phyloP scores from a whole-genome alignment of 92 coral and sea anemone species.

The Virgularia gustaviana region DNA sequence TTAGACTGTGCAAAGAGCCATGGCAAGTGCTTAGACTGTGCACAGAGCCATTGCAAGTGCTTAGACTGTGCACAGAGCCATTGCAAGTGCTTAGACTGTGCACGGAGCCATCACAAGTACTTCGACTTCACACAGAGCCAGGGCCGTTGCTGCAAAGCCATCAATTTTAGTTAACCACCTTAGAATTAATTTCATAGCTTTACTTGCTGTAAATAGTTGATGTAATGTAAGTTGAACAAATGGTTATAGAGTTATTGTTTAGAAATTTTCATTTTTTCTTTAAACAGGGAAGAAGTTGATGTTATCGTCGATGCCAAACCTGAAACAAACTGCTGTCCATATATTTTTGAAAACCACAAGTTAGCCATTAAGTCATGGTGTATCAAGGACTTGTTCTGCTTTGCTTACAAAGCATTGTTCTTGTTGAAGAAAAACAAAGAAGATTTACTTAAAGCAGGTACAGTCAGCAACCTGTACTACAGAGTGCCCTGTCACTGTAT shows the following conservation, averaged over 20 bases:
- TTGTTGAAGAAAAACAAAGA: slow-evolving; percentile 30
- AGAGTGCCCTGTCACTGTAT: not conserved
- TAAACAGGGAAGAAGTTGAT: slow-evolving; percentile 86
- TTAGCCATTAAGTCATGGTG: slow-evolving; percentile 79
- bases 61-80: too few species aligned
- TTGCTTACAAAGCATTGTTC: slow-evolving; percentile 60
- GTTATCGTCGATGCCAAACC: slow-evolving; percentile 58
- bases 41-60: too few species aligned
- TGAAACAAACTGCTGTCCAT: slow-evolving; percentile 1
- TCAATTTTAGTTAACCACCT: too few species aligned
- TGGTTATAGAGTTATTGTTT: not conserved
- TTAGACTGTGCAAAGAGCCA: too few species aligned
- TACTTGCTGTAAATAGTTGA: too few species aligned
- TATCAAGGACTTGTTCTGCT: slow-evolving; percentile 63
- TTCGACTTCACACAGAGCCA: too few species aligned
- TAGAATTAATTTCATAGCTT: too few species aligned
- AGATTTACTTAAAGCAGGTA: slow-evolving; percentile 29
- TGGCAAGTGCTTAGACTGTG: too few species aligned
- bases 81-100: too few species aligned
- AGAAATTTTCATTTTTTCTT: not conserved
- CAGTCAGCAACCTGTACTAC: not conserved
- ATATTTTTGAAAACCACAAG: slow-evolving; percentile 43
- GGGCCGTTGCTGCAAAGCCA: too few species aligned
- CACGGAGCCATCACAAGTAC: too few species aligned
- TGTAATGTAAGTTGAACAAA: not conserved